Percentiles rank a stretch among this genome's conserved stretches.
Evolutionary conservation across 2,888 invertebrate genomes (phyloP).

Genomic region (Brachycybe producta): DNA sequence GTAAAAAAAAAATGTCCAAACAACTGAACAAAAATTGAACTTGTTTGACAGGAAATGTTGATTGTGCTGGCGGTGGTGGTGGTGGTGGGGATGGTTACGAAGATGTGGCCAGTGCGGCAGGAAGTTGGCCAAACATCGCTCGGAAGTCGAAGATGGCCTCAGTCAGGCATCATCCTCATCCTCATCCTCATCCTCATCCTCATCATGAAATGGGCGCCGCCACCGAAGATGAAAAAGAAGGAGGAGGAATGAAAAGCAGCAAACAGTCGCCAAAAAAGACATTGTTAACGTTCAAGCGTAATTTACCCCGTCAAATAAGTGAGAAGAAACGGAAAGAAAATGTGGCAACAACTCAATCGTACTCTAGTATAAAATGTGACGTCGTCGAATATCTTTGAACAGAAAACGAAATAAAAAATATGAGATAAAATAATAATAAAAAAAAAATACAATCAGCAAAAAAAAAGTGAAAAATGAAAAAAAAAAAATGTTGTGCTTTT

Average conservation of each 20-base stretch:
- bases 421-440: neutral
- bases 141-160: neutral
- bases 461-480: neutral
- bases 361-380: slow-evolving; percentile 17
- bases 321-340: slow-evolving; percentile 9
- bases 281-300: neutral
- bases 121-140: slow-evolving; percentile 14
- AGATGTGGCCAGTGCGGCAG: neutral
- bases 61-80: too few species aligned
- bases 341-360: slow-evolving; percentile 1
- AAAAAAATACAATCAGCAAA: neutral
- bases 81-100: too few species aligned
- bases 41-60: too few species aligned
- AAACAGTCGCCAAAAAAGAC: slow-evolving; percentile 3
- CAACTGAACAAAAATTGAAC: too few species aligned
- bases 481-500: slow-evolving; percentile 2
- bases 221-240: too few species aligned
- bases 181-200: too few species aligned
- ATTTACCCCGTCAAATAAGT: slow-evolving; percentile 8
- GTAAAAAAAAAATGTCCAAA: too few species aligned
- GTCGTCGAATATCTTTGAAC: slow-evolving; percentile 17
- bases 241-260: slow-evolving; percentile 5
- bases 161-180: neutral
- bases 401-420: neutral
- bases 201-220: too few species aligned